Conservation (phyloP, 2,888 invertebrate species). For the Polia nebulosa region DNA sequence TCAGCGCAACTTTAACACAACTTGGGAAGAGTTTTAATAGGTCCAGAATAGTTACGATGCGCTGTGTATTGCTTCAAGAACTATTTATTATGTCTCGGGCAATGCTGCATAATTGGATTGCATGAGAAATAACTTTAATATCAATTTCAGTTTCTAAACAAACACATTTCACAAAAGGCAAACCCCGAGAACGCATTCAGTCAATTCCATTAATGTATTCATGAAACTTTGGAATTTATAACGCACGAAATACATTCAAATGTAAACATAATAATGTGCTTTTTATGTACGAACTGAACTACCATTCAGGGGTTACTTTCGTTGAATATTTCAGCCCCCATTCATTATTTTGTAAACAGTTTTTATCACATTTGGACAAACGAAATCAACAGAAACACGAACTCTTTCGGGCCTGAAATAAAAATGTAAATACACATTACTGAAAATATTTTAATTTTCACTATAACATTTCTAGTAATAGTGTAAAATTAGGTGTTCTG, state of each 20-base stretch:
- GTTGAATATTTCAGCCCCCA: conserved; percentile 15
- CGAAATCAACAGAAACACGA: conserved; percentile 1
- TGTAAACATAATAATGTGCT: conserved; percentile 21
- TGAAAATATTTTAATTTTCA: background rate
- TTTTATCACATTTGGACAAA: conserved; percentile 23
- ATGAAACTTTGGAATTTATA: conserved; percentile 27
- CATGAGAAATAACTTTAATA: background rate
- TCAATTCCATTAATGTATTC: conserved; percentile 22
- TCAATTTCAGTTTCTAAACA: background rate
- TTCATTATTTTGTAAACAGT: conserved; percentile 25
- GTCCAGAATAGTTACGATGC: conserved; percentile 38
- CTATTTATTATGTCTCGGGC: conserved; percentile 6
- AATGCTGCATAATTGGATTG: background rate
- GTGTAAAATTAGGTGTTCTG: too few species aligned
- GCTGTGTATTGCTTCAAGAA: conserved; percentile 28
- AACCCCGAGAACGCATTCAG: background rate
- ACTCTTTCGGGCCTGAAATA: conserved; percentile 1
- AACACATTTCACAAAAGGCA: background rate
- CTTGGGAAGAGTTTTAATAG: conserved; percentile 40
- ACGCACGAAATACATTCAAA: conserved; percentile 32
- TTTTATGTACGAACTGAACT: conserved; percentile 36
- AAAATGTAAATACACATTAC: conserved; percentile 1
- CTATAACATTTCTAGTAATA: too few species aligned
- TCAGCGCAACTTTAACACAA: conserved; percentile 47
- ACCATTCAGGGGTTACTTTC: conserved; percentile 23